phyloP scores from a whole-genome alignment of 2,113 vertebrate species.

The Corythoichthys intestinalis region DNA sequence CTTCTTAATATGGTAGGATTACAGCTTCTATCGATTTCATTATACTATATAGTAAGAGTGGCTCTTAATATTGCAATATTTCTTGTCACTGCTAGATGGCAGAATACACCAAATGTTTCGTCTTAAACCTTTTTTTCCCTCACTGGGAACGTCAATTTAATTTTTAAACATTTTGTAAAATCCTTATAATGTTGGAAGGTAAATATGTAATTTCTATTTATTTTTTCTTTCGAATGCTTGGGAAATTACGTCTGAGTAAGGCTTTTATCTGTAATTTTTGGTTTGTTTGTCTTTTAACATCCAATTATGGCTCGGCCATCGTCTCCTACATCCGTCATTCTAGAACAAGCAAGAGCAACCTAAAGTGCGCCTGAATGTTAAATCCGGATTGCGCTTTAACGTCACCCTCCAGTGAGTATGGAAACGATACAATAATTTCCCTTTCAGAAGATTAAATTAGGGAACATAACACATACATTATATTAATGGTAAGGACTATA shows the following conservation, averaged over 20 bases:
- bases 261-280: neutral
- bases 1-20: neutral
- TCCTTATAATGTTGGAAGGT: neutral
- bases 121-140: neutral
- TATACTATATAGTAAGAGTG: no score
- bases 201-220: neutral
- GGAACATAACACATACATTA: no score
- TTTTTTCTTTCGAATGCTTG: neutral
- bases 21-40: neutral
- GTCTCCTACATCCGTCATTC: no score
- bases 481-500: no score
- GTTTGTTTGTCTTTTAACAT: no score
- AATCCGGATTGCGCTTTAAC: no score
- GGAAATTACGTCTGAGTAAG: neutral
- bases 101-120: slow-evolving; percentile 17
- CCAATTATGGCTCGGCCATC: no score
- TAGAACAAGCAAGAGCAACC: no score
- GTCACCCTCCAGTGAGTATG: no score
- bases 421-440: no score
- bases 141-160: neutral
- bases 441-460: no score
- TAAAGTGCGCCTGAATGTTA: no score
- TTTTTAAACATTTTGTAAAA: neutral
- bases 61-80: slow-evolving; percentile 4
- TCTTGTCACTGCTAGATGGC: slow-evolving; percentile 33